Percentiles rank a stretch among this genome's conserved stretches.
Evolutionary conservation across 2,797 vertebrate genomes (phyloP).

Genomic region (Danio kyathit): DNA sequence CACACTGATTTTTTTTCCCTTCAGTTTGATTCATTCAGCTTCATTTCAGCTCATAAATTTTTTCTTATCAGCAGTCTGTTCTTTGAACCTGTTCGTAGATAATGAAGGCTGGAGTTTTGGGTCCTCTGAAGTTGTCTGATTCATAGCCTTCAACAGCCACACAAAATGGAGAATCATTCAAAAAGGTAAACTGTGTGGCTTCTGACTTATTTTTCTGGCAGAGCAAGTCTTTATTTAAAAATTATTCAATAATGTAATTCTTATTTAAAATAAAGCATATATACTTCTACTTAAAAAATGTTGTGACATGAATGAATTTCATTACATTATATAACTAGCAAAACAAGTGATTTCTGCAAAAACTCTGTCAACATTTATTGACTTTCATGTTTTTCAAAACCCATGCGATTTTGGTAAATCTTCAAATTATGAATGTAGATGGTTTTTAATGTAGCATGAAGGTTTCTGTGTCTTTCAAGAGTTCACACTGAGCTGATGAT

Average conservation of each 20-base stretch:
- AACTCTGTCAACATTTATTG: neutral
- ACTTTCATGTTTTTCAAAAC: neutral
- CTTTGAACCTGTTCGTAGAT: constrained; percentile 32
- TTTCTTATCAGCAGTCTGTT: neutral
- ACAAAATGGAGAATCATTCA: constrained; percentile 24
- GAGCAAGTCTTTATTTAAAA: neutral
- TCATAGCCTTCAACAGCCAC: constrained; percentile 1
- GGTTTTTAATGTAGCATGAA: no score
- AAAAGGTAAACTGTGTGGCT: constrained; percentile 15
- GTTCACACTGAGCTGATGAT: no score
- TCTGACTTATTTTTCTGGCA: neutral
- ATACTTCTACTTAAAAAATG: neutral
- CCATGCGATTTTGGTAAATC: neutral
- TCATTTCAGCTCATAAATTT: neutral
- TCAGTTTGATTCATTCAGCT: neutral
- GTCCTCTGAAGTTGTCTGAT: neutral
- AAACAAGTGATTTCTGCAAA: neutral
- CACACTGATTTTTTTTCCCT: neutral
- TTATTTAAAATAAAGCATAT: neutral
- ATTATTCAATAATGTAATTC: neutral
- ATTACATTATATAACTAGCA: neutral
- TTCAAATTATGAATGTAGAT: neutral
- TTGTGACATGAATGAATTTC: no score
- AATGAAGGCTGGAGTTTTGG: constrained; percentile 9
- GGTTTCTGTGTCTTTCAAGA: no score